Percentiles rank a stretch among this genome's conserved stretches.
Evolutionary conservation across 1,140 invertebrate species (phyloP).

Genomic region (Conus ventricosus): DNA sequence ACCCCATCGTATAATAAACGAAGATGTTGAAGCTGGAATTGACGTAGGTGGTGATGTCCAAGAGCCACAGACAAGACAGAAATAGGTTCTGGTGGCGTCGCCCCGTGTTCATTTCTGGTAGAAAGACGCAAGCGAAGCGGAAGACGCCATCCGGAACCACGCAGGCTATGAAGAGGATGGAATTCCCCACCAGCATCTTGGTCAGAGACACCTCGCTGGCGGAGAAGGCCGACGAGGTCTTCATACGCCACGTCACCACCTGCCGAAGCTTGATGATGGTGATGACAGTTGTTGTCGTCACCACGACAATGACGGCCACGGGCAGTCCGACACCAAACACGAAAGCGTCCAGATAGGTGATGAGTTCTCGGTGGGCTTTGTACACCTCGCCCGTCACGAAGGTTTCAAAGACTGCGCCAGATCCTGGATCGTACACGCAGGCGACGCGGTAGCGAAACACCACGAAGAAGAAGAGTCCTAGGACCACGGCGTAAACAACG

Average conservation of each 20-base stretch:
- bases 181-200: constrained; percentile 11
- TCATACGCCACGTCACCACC: background rate
- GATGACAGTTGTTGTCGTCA: no score
- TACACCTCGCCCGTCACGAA: no score
- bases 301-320: no score
- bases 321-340: no score
- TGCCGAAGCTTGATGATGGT: no score
- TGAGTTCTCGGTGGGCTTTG: no score
- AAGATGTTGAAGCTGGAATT: constrained; percentile 12
- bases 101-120: background rate
- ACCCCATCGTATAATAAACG: constrained; percentile 2
- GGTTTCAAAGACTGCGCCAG: no score
- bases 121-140: background rate
- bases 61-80: background rate
- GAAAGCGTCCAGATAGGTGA: no score
- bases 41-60: background rate
- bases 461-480: no score
- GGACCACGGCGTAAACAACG: no score
- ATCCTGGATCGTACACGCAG: no score
- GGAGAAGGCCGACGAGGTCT: background rate
- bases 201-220: background rate
- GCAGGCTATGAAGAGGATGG: constrained; percentile 5
- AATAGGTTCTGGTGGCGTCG: background rate
- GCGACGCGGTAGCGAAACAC: no score
- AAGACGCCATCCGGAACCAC: background rate